Evolutionary conservation across 2,113 vertebrate species (phyloP).

Genomic region (Nestor notabilis): DNA sequence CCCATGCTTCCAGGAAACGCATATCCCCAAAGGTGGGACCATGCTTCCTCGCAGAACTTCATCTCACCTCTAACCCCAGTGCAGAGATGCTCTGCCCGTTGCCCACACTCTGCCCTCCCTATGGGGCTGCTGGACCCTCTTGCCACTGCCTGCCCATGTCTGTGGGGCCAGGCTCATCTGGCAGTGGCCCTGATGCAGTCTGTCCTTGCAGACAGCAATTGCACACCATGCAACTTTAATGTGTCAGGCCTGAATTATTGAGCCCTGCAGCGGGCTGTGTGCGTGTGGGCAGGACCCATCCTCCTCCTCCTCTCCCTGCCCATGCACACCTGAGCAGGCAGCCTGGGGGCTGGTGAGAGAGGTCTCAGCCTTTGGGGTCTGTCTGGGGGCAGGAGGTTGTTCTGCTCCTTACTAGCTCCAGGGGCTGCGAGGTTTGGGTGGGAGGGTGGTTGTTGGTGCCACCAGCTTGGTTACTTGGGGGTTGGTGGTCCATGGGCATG

Average conservation of each 20-base stretch:
- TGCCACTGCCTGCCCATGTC: accelerated
- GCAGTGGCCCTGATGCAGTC: neutral
- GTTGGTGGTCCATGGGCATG: neutral
- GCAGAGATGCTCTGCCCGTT: neutral
- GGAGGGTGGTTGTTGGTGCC: neutral
- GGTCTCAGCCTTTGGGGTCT: neutral
- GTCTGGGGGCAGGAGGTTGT: neutral
- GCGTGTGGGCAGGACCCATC: neutral
- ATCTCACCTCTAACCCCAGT: no score
- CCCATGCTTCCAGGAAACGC: neutral
- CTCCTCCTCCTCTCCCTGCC: neutral
- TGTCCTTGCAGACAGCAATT: neutral
- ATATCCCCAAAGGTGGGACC: neutral
- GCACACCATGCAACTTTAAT: slow-evolving; percentile 40
- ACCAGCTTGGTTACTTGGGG: neutral
- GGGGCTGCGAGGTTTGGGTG: neutral
- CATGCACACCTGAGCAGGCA: accelerated
- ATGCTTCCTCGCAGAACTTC: neutral
- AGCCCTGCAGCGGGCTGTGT: neutral
- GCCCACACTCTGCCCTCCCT: neutral
- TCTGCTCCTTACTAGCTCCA: accelerated
- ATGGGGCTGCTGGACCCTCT: accelerated
- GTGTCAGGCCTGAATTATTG: slow-evolving; percentile 46
- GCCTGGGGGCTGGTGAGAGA: accelerated
- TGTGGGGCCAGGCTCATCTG: neutral